These are phyloP conservation scores for Chlorocebus sabaeus DNA, from an alignment of 2,113 vertebrate species.

Conservation along the genomic window DNA sequence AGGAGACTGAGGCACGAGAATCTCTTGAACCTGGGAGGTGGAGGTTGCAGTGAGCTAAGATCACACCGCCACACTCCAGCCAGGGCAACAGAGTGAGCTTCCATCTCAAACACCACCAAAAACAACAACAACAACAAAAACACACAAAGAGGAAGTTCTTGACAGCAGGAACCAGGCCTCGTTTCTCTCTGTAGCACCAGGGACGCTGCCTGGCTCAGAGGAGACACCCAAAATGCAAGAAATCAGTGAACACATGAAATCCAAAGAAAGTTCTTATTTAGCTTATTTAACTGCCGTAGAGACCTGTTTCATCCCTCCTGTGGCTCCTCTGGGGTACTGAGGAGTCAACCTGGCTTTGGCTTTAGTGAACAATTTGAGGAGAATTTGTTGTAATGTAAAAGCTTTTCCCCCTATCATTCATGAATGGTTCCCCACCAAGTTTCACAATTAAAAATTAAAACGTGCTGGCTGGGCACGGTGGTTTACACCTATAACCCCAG, in stretches of 20 bases:
- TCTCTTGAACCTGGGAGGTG: too few relatives aligned
- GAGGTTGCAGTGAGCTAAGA: too few relatives aligned
- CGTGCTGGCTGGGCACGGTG: background rate
- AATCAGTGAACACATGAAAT: background rate
- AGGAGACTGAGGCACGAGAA: too few relatives aligned
- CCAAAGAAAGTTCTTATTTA: background rate
- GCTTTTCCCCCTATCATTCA: background rate
- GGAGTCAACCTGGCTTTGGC: background rate
- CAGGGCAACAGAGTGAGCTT: too few relatives aligned
- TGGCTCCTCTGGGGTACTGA: background rate
- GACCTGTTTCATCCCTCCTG: background rate
- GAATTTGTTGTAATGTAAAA: background rate
- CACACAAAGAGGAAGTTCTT: background rate
- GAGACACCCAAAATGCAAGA: background rate
- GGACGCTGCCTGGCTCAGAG: background rate
- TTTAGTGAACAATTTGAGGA: background rate
- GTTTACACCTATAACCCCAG: too few relatives aligned
- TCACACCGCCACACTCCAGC: too few relatives aligned
- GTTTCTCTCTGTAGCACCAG: background rate
- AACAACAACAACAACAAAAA: too few relatives aligned
- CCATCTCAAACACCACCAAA: too few relatives aligned
- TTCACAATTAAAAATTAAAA: constrained; percentile 15
- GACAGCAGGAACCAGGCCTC: background rate
- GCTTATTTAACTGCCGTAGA: background rate
- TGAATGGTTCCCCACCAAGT: background rate